Evolutionary conservation across 2,797 vertebrate genomes (phyloP).

Genomic region (Hippopotamyrus pictus): DNA sequence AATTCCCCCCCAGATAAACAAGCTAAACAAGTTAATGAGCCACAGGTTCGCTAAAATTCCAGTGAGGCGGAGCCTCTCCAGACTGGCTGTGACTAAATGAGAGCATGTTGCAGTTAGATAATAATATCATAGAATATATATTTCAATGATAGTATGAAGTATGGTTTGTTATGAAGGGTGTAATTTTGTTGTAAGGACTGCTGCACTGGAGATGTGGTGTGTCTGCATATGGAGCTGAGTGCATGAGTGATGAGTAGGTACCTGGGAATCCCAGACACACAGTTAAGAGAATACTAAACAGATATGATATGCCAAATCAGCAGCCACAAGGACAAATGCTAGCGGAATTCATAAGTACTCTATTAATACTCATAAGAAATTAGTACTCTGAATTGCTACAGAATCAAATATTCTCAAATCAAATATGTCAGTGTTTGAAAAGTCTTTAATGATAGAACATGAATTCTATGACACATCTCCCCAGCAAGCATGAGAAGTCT

Average conservation of each 20-base stretch:
- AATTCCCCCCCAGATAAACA: not conserved
- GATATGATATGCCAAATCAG: not conserved
- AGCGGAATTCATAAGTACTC: not conserved
- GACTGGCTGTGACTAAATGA: not conserved
- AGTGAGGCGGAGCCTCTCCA: not conserved
- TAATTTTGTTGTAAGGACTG: not conserved
- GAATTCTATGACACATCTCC: not conserved
- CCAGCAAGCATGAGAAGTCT: not conserved
- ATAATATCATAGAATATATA: too few species aligned
- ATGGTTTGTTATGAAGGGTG: not conserved
- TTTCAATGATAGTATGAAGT: not conserved
- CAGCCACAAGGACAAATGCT: not conserved
- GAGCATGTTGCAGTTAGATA: not conserved
- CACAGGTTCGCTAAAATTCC: not conserved
- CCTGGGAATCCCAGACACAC: not conserved
- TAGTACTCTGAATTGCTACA: not conserved
- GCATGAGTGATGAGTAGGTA: not conserved
- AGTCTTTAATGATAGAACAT: not conserved
- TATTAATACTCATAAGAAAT: not conserved
- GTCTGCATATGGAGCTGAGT: not conserved
- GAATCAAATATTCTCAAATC: not conserved
- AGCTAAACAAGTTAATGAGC: not conserved
- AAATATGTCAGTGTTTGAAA: not conserved
- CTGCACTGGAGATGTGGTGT: not conserved
- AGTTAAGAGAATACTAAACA: not conserved